A percentile compares a stretch with the other conserved stretches of the same genome.
These are phyloP conservation scores for Thaumatotibia leucotreta DNA, from an alignment of 1,140 invertebrate species.

Conservation along the genomic window DNA sequence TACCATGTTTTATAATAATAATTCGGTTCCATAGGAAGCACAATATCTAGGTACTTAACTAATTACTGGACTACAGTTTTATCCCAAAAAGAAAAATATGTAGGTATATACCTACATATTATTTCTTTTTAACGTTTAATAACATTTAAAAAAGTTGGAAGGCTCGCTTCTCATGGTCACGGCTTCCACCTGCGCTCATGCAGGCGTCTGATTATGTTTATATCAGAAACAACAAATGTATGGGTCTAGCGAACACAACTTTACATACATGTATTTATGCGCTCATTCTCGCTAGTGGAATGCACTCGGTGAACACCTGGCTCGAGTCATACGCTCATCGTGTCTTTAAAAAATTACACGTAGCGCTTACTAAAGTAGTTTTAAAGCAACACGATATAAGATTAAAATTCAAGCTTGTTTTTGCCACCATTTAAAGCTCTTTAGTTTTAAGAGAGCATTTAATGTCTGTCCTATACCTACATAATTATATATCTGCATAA, in stretches of 20 bases:
- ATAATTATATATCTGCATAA: not conserved
- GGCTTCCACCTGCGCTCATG: too few relatives aligned
- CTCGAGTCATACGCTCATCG: not conserved
- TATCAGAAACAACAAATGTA: not conserved
- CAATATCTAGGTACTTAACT: too few relatives aligned
- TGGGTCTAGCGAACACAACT: not conserved
- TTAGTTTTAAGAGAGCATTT: not conserved
- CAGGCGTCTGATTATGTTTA: too few relatives aligned
- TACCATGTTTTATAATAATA: too few relatives aligned
- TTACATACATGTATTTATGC: not conserved
- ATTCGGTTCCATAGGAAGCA: too few relatives aligned
- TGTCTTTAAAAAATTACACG: not conserved
- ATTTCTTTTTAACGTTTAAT: too few relatives aligned
- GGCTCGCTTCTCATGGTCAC: too few relatives aligned
- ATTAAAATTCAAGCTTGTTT: not conserved
- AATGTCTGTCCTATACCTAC: too few relatives aligned
- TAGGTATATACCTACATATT: too few relatives aligned
- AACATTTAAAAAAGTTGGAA: too few relatives aligned
- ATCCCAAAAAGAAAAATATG: too few relatives aligned
- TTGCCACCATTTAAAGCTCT: not conserved
- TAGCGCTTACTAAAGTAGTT: not conserved
- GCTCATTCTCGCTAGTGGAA: not conserved
- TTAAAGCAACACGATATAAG: not conserved
- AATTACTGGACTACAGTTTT: too few relatives aligned
- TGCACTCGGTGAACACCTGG: constrained; percentile 8